Evolutionary conservation across 1,140 invertebrate genomes (phyloP).

Genomic region (Stegodyphus mimosarum): DNA sequence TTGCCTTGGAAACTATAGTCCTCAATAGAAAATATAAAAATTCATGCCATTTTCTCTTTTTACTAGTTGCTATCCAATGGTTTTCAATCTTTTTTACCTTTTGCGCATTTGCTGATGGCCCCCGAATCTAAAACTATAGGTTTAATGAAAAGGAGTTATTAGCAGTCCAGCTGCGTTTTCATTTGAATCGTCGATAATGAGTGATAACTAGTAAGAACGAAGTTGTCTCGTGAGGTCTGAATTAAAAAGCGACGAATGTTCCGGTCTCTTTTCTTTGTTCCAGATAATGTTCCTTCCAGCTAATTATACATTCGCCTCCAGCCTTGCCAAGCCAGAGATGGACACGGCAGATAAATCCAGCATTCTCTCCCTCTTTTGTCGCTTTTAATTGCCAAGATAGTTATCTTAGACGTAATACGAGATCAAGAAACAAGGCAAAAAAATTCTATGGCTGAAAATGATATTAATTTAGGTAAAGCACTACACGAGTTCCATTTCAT

Average conservation of each 20-base stretch:
- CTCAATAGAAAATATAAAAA: no score
- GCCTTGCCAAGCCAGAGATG: constrained; percentile 9
- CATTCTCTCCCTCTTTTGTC: constrained; percentile 30
- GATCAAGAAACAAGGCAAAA: constrained; percentile 8
- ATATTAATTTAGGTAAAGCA: no score
- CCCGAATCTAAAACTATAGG: neutral
- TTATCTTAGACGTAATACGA: constrained; percentile 23
- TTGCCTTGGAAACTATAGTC: no score
- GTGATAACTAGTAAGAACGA: constrained; percentile 40
- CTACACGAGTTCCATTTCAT: no score
- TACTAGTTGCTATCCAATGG: no score
- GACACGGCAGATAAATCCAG: constrained; percentile 37
- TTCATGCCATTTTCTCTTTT: no score
- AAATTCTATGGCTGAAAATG: neutral
- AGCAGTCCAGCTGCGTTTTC: constrained; percentile 30
- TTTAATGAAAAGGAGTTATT: constrained; percentile 41
- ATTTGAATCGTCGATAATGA: constrained; percentile 39
- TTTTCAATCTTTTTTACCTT: neutral
- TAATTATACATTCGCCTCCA: constrained; percentile 40
- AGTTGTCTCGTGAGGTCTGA: constrained; percentile 45
- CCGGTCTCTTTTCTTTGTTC: constrained; percentile 16
- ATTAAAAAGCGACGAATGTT: constrained; percentile 48
- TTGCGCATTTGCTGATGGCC: neutral
- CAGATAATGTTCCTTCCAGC: constrained; percentile 15
- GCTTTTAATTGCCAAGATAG: constrained; percentile 41